Evolutionary conservation across 2,113 vertebrate genomes (phyloP).

Genomic region (Turdus rufiventris): DNA sequence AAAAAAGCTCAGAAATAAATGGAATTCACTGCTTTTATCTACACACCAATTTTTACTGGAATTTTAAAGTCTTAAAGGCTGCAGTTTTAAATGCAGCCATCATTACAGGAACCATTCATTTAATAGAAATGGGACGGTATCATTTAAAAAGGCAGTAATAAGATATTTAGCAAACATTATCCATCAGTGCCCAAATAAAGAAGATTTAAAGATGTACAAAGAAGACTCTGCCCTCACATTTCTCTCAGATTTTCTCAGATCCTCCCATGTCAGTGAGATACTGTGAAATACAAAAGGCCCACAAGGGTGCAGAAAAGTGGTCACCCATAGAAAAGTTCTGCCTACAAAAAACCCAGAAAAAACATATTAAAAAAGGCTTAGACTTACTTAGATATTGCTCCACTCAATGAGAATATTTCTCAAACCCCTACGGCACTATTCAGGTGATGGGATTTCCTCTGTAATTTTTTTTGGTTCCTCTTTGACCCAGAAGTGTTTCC

Average conservation of each 20-base stretch:
- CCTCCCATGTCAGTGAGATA: accelerated
- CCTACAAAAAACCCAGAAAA: background rate
- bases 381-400: background rate
- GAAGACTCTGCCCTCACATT: background rate
- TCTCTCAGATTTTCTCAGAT: background rate
- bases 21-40: background rate
- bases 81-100: background rate
- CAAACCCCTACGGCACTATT: accelerated
- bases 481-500: background rate
- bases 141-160: background rate
- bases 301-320: background rate
- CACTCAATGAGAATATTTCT: background rate
- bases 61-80: background rate
- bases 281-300: accelerated
- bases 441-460: background rate
- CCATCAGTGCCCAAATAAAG: background rate
- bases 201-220: background rate
- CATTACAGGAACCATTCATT: background rate
- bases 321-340: background rate
- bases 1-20: background rate
- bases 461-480: background rate
- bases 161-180: background rate
- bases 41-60: background rate
- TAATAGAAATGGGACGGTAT: background rate
- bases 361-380: background rate